phyloP scores from a whole-genome alignment of 2,113 vertebrate species.

The Riparia riparia region DNA sequence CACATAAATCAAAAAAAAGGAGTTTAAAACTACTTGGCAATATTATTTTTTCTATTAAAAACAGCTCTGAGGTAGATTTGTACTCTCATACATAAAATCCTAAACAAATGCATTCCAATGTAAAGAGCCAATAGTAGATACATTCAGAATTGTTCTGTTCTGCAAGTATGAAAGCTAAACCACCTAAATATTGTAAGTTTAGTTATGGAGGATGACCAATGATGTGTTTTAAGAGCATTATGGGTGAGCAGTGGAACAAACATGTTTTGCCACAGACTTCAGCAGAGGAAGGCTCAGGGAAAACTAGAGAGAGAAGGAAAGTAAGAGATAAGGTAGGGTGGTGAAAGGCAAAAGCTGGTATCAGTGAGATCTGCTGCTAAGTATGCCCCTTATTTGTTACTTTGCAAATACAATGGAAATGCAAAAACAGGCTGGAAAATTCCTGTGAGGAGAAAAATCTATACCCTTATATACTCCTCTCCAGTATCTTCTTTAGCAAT shows the following conservation, averaged over 20 bases:
- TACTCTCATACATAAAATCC: background rate
- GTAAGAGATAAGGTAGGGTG: slow-evolving; percentile 14
- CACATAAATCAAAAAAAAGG: background rate
- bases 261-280: background rate
- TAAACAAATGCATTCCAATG: background rate
- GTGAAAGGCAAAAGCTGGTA: slow-evolving; percentile 11
- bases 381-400: slow-evolving; percentile 54
- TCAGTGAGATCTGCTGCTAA: slow-evolving; percentile 44
- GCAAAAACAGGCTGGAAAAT: slow-evolving; percentile 33
- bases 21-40: background rate
- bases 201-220: background rate
- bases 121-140: background rate
- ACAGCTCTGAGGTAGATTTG: background rate
- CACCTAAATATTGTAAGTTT: background rate
- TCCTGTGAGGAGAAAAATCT: slow-evolving; percentile 60
- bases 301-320: background rate
- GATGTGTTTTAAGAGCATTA: background rate
- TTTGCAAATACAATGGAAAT: slow-evolving; percentile 66
- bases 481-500: slow-evolving; percentile 74
- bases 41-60: background rate
- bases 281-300: background rate
- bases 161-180: background rate
- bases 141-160: background rate
- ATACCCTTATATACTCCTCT: slow-evolving; percentile 58
- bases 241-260: background rate